Evolutionary conservation across 1,140 invertebrate genomes (phyloP), one percentile per base, ranked within the genome.

Genomic region (Lasaia peninsularis): DNA sequence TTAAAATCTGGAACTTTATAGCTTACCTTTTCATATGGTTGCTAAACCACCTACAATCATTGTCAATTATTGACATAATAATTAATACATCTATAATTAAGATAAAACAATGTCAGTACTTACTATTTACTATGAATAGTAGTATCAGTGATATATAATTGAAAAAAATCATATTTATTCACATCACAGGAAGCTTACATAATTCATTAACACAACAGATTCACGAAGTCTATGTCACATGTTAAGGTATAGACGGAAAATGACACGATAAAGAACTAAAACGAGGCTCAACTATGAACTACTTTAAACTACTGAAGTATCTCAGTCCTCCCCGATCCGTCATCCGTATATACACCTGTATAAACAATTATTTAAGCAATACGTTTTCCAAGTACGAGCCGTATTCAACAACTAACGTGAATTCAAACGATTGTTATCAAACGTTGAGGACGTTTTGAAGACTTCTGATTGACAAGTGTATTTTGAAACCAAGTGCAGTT

Each of bases 401-500:
- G 62, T 62, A 54, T 60, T 58, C 37, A 56, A 55, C 12, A 58
- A 65, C 64, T 53, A 68, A 40, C 37, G 14, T 40, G n/a, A n/a
- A n/a, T n/a, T n/a, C n/a, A n/a, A n/a, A 16, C 11, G 40, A 9
- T 44, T 20, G 40, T 16, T 20, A 44, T 44, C 18, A 44, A 44
- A 44, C 40, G 16, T 20, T 18, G 16, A 48, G 18, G 11, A 52
- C 11, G 51, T 32, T 32, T 32, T 32, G 12, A 18, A 11, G 50
- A 14, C 24, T 28, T 52, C 21, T 52, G 50, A 52, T 31, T 52
- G 50, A 52, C 50, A 52, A 16, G 24, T 31, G 31, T 52, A 60
- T 68, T 78, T 81, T 87, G 80, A 85, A 81, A 63, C 62, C 59
- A 69, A 76, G 65, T 83, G 76, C 80, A 86, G 61, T 50, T n/a